Percentiles rank a stretch among this genome's conserved stretches.
These are phyloP conservation scores for Phalacrocorax aristotelis DNA, from an alignment of 2,113 vertebrate species.

Conservation along the genomic window DNA sequence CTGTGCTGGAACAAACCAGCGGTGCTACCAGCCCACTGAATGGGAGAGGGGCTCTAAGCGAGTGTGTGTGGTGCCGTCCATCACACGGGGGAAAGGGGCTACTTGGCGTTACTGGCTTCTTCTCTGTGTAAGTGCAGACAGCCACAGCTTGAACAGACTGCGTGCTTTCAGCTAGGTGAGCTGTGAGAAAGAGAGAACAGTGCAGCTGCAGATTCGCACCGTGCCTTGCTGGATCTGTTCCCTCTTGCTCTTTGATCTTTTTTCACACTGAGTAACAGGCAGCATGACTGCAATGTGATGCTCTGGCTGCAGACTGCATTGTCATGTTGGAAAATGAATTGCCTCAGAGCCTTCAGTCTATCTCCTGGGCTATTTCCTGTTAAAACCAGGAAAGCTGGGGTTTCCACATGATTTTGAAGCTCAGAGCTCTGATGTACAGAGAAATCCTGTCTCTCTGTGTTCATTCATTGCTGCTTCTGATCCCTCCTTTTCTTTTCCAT, in stretches of 20 bases:
- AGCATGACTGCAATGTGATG: slow-evolving; percentile 45
- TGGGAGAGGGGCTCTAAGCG: not conserved
- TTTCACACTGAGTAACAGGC: not conserved
- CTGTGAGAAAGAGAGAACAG: not conserved
- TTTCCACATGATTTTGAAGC: not conserved
- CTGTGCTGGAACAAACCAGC: not conserved
- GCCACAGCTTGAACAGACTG: not conserved
- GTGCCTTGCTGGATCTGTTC: fast-evolving
- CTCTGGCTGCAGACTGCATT: not conserved
- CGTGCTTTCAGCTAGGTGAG: not conserved
- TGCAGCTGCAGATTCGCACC: not conserved
- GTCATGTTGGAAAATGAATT: not conserved
- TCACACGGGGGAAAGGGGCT: not conserved
- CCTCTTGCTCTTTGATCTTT: not conserved
- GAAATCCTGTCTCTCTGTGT: not conserved
- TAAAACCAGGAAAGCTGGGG: not conserved
- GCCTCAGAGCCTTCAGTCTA: not conserved
- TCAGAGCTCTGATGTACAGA: not conserved
- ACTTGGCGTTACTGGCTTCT: not conserved
- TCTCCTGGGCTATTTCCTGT: slow-evolving; percentile 6
- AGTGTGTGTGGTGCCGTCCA: not conserved
- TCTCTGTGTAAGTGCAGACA: not conserved
- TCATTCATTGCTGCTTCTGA: not conserved
- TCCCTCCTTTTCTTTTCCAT: not conserved
- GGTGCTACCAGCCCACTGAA: not conserved